Base-by-base conservation (phyloP, 2,797 vertebrate species). In the Brachymystax lenok region DNA sequence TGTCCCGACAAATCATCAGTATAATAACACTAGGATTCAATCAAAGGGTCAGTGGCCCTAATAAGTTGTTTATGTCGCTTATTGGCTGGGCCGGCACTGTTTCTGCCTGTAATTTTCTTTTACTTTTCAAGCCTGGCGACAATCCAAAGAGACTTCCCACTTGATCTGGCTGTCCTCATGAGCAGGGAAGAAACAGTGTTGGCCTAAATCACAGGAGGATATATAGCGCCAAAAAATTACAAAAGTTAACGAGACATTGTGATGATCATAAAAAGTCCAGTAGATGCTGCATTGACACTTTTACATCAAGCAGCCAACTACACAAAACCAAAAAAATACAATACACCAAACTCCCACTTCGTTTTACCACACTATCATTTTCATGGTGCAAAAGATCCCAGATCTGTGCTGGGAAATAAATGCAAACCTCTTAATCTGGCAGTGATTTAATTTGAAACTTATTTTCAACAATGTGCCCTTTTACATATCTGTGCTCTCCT, bases 211-310 rank as follows among this genome's bases (percentile, higher is more conserved):
- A 78, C 64, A 83, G 80, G 35, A 77, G 79, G 30, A 77, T 88
- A 81, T 88, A 85, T 78, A 81, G n/a, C 66, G 79, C 63, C 83
- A 80, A 80, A 86, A 75, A 85, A 66, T 54, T 67, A 35, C 79
- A 64, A 66, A 19, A 59, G 40, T 64, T 74, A 71, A 85, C 72
- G 77, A 74, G 59, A 24, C 59, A 74, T 68, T 33, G 33, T 51
- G 21, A 73, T 82, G 73, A 77, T 30, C 28, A 19, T 33, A 46
- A 84, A 75, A 63, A 33, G 24, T 80, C 64, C 40, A 78, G 73
- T 77, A 76, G 71, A 67, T 51, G 52, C 5, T 28, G 40, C 71
- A 33, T 17, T 10, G 66, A 72, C 64, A 40, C 30, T 19, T 61
- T 71, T 70, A 81, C 79, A 84, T 74, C 66, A 74, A 54, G 64